Percentiles rank a stretch among this genome's conserved stretches.
phyloP scores from a whole-genome alignment of 2,888 invertebrate genomes.

The Lamellibrachia columna region DNA sequence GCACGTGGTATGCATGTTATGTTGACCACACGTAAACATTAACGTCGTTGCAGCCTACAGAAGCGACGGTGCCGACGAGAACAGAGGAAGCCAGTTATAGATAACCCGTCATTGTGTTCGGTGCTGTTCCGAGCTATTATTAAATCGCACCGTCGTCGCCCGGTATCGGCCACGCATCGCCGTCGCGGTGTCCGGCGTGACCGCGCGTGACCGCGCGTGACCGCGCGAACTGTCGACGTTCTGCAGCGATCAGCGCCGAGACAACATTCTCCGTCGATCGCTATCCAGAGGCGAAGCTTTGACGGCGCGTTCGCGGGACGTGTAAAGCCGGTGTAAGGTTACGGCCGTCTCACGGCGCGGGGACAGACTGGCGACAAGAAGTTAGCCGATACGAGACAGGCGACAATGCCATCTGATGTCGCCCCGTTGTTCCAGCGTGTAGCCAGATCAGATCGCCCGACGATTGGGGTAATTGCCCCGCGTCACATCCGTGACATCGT shows the following conservation, averaged over 20 bases:
- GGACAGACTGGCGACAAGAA: conserved; percentile 12
- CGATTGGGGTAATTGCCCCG: conserved; percentile 13
- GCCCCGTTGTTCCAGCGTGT: conserved; percentile 16
- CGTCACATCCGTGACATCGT: background rate
- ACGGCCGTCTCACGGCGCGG: background rate
- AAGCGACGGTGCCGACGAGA: background rate
- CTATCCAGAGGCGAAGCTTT: background rate
- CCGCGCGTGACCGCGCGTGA: background rate
- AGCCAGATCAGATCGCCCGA: conserved; percentile 3
- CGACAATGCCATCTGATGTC: conserved; percentile 12
- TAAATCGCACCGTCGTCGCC: conserved; percentile 5
- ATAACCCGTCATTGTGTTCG: background rate
- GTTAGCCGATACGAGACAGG: conserved; percentile 10
- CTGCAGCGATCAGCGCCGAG: background rate
- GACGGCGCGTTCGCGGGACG: background rate
- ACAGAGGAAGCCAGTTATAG: background rate
- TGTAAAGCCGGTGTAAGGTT: background rate
- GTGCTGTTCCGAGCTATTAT: background rate
- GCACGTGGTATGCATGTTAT: no score
- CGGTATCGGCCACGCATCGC: background rate
- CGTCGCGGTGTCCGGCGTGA: background rate
- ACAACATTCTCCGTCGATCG: conserved; percentile 10
- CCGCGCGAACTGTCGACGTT: background rate
- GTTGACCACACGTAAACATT: background rate
- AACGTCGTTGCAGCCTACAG: background rate